phyloP scores from a whole-genome alignment of 2,113 vertebrate genomes.

The Pogona vitticeps region DNA sequence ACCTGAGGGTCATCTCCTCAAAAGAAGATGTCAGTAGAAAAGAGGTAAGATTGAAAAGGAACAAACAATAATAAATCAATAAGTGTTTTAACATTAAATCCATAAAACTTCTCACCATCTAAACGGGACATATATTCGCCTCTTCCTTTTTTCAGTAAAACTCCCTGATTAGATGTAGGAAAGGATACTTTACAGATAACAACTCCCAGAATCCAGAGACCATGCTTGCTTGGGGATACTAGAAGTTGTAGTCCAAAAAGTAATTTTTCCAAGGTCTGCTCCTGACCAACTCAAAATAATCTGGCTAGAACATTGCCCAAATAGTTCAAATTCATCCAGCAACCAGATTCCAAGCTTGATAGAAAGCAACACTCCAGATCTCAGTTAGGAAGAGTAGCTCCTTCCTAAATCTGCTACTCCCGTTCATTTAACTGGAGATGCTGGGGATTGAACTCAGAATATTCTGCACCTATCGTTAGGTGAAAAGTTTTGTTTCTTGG shows the following conservation, averaged over 20 bases:
- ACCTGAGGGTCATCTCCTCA: not conserved
- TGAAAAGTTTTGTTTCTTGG: not conserved
- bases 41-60: not conserved
- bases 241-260: not conserved
- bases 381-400: not conserved
- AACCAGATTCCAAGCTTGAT: not conserved
- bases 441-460: not conserved
- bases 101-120: not conserved
- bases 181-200: not conserved
- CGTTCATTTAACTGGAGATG: not conserved
- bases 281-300: not conserved
- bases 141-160: slow-evolving; percentile 20
- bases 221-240: not conserved
- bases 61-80: not conserved
- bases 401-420: not conserved
- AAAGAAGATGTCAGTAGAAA: not conserved
- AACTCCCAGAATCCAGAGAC: not conserved
- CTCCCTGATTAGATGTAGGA: not conserved
- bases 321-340: not conserved
- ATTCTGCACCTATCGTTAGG: not conserved
- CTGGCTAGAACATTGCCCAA: not conserved
- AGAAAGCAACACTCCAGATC: not conserved
- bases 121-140: not conserved
- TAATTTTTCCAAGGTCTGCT: not conserved
- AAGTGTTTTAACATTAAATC: not conserved